Evolutionary conservation across 2,797 vertebrate species (phyloP).

Genomic region (Sebastes diploproa): DNA sequence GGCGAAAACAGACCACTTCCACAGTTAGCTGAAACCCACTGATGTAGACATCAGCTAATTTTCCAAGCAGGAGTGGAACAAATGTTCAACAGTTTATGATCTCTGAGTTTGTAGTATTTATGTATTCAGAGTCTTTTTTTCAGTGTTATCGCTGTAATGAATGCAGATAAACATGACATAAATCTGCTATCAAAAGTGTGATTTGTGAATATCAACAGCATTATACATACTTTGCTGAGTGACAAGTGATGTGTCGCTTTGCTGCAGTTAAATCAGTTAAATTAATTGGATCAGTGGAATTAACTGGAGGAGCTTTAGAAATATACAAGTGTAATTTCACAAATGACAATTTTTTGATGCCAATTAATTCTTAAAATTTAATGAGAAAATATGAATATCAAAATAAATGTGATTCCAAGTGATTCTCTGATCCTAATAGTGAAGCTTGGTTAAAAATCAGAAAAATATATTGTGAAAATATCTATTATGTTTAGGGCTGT

Average conservation of each 20-base stretch:
- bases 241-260: neutral
- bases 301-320: neutral
- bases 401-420: neutral
- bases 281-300: constrained; percentile 22
- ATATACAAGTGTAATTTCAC: constrained; percentile 1
- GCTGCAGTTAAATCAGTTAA: neutral
- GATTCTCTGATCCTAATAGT: neutral
- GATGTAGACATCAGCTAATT: neutral
- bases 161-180: neutral
- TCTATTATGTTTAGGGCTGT: neutral
- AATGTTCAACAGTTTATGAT: neutral
- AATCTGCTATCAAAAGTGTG: neutral
- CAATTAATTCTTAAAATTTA: neutral
- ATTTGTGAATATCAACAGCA: neutral
- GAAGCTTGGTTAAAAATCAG: neutral
- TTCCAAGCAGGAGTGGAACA: neutral
- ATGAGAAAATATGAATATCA: neutral
- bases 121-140: neutral
- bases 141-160: neutral
- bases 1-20: neutral
- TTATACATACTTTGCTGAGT: neutral
- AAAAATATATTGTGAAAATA: neutral
- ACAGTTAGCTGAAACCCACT: neutral
- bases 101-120: neutral
- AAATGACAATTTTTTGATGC: neutral